Evolutionary conservation across 30 jellyfish, hydroid and myxozoan genomes (phyloP).

Genomic region (Pseudorhiza aurosa): DNA sequence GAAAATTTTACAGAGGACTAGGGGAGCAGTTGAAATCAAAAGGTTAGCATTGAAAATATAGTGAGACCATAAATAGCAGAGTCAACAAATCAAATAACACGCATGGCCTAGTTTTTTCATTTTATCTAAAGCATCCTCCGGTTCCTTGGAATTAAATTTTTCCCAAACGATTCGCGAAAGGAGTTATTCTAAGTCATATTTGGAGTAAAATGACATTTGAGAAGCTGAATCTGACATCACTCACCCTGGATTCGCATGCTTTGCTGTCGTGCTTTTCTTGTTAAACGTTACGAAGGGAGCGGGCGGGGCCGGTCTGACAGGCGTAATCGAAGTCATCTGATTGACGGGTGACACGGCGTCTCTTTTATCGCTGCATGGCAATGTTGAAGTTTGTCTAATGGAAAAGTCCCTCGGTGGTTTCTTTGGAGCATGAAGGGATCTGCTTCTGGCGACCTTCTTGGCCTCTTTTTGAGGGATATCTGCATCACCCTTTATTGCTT

Average conservation of each 20-base stretch:
- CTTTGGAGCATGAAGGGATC: slow-evolving; percentile 46
- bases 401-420: slow-evolving; percentile 53
- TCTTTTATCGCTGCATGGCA: slow-evolving; percentile 5
- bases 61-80: too few relatives aligned
- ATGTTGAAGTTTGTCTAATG: slow-evolving; percentile 40
- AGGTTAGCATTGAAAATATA: too few relatives aligned
- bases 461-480: slow-evolving; percentile 28
- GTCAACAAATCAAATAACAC: too few relatives aligned
- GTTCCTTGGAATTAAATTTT: too few relatives aligned
- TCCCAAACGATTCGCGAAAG: too few relatives aligned
- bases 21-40: too few relatives aligned
- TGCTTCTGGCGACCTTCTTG: slow-evolving; percentile 44
- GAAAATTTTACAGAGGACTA: too few relatives aligned
- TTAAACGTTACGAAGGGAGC: slow-evolving; percentile 34
- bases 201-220: too few relatives aligned
- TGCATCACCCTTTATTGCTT: slow-evolving; percentile 29
- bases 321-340: slow-evolving; percentile 8
- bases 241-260: not conserved
- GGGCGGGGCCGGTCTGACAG: slow-evolving; percentile 58
- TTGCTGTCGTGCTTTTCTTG: not conserved
- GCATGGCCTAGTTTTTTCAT: too few relatives aligned
- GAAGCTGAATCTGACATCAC: too few relatives aligned
- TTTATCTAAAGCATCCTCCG: too few relatives aligned
- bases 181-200: too few relatives aligned
- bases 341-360: not conserved